phyloP scores from a whole-genome alignment of 37 sponge, comb jelly and placozoan genomes.

The Aphrocallistes beatrix region DNA sequence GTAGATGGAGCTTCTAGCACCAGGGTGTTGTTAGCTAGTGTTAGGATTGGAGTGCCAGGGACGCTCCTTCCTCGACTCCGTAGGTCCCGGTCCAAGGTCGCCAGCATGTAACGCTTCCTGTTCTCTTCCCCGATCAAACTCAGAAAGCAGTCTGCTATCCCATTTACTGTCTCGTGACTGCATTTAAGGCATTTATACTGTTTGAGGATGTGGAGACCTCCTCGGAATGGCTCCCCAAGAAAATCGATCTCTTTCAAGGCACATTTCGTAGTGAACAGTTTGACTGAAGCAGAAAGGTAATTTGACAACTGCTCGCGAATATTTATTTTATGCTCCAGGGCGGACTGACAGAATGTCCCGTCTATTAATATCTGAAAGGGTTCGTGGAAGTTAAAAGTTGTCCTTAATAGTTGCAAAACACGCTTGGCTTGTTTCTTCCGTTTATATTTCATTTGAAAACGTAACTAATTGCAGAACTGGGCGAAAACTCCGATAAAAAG shows the following conservation, averaged over 20 bases:
- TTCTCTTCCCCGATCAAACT: not conserved
- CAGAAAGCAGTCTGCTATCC: not conserved
- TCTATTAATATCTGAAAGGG: slow-evolving; percentile 11
- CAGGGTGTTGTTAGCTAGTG: not conserved
- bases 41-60: not conserved
- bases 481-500: too few relatives aligned
- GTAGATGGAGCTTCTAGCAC: not conserved
- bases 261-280: not conserved
- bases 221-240: not conserved
- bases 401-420: not conserved
- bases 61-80: not conserved
- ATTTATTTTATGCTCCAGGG: slow-evolving; percentile 7
- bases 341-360: slow-evolving; percentile 19
- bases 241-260: not conserved
- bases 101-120: not conserved
- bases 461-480: too few relatives aligned
- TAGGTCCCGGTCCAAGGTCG: slow-evolving; percentile 3
- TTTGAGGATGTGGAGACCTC: not conserved
- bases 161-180: not conserved
- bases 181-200: slow-evolving; percentile 15
- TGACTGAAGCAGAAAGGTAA: slow-evolving; percentile 12
- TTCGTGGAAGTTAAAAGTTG: not conserved
- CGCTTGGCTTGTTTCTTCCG: slow-evolving; percentile 9
- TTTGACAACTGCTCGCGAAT: not conserved
- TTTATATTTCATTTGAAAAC: not conserved